These are phyloP conservation scores for Mylabris sibirica DNA, from an alignment of 2,888 invertebrate species.

Conservation along the genomic window DNA sequence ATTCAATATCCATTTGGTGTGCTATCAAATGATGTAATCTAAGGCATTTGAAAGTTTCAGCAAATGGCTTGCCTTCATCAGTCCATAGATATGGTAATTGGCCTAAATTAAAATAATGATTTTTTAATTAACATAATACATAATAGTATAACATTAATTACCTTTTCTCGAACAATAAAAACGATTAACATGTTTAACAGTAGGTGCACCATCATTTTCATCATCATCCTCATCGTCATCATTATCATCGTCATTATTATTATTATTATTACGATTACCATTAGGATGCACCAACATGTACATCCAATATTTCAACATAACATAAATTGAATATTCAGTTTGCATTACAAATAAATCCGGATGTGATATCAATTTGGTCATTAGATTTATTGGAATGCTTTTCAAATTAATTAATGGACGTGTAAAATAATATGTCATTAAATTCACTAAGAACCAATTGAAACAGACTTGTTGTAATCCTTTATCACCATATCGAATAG, in stretches of 20 bases:
- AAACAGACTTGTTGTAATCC: conserved; percentile 70
- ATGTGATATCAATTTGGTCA: conserved; percentile 70
- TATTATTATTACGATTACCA: conserved; percentile 18
- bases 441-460: conserved; percentile 74
- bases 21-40: conserved; percentile 74
- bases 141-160: conserved; percentile 37
- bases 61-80: conserved; percentile 67
- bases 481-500: conserved; percentile 72
- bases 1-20: conserved; percentile 74
- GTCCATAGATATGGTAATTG: conserved; percentile 68
- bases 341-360: conserved; percentile 77
- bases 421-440: conserved; percentile 67
- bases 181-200: conserved; percentile 52
- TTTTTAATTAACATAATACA: too few relatives aligned
- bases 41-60: conserved; percentile 70
- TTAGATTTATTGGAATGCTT: conserved; percentile 71
- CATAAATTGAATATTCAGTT: conserved; percentile 80
- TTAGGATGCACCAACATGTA: conserved; percentile 64
- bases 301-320: conserved; percentile 75
- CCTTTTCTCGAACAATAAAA: conserved; percentile 62
- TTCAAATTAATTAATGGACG: conserved; percentile 66
- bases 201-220: conserved; percentile 40
- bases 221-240: not conserved
- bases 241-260: conserved; percentile 21
- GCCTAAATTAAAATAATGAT: conserved; percentile 40